These are phyloP conservation scores for Cynoglossus semilaevis DNA, from an alignment of 2,113 vertebrate species.

Conservation along the genomic window DNA sequence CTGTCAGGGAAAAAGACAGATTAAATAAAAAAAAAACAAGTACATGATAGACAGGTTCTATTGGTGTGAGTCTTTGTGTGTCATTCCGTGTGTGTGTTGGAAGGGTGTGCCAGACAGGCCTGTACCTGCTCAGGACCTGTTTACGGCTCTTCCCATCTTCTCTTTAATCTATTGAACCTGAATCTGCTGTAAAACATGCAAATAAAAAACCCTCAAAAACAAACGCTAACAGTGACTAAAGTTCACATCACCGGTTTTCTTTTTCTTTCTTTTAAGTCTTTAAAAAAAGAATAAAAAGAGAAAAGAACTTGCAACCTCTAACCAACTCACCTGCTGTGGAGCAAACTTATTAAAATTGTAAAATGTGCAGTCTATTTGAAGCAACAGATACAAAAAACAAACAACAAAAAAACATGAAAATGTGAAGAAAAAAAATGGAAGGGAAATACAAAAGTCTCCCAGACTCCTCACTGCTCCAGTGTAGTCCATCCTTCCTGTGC, in stretches of 20 bases:
- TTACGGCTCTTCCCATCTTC: slow-evolving; percentile 33
- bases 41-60: slow-evolving; percentile 37
- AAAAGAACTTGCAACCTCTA: slow-evolving; percentile 2
- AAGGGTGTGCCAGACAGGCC: slow-evolving; percentile 59
- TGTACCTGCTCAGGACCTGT: slow-evolving; percentile 67
- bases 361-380: not conserved
- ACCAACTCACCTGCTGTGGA: slow-evolving; percentile 23
- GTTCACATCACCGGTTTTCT: not conserved
- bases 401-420: not conserved
- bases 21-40: slow-evolving; percentile 38
- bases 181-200: slow-evolving; percentile 21
- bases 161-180: slow-evolving; percentile 39
- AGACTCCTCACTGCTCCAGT: slow-evolving; percentile 16
- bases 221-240: not conserved
- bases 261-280: not conserved
- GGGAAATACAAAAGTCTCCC: not conserved
- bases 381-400: slow-evolving; percentile 2
- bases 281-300: slow-evolving; percentile 21
- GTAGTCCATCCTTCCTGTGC: slow-evolving; percentile 21
- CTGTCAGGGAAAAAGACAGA: slow-evolving; percentile 35
- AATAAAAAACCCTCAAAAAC: slow-evolving; percentile 29
- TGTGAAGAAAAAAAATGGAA: slow-evolving; percentile 9
- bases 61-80: not conserved
- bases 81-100: slow-evolving; percentile 4
- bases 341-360: not conserved